Evolutionary conservation across 2,113 vertebrate genomes (phyloP).

Genomic region (Eurypyga helias): DNA sequence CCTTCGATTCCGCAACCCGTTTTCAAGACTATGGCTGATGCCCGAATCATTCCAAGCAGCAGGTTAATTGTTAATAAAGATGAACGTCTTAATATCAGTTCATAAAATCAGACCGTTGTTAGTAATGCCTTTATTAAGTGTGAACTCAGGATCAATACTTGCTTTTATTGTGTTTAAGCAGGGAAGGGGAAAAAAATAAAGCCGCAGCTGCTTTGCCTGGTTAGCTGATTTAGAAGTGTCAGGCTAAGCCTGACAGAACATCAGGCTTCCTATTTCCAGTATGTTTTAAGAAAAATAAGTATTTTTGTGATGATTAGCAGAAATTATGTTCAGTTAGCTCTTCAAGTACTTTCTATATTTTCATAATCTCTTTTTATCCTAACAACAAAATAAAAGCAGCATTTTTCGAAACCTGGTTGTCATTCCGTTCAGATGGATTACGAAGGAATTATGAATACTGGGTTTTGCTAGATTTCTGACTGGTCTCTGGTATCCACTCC

Average conservation of each 20-base stretch:
- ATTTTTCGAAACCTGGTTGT: background rate
- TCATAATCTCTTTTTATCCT: background rate
- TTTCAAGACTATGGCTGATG: slow-evolving; percentile 37
- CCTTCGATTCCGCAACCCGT: background rate
- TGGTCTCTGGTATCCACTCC: background rate
- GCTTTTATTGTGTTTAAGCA: background rate
- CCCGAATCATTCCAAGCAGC: slow-evolving; percentile 74
- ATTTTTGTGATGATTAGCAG: background rate
- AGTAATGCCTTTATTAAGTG: slow-evolving; percentile 66
- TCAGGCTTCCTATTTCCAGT: background rate
- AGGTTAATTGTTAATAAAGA: slow-evolving; percentile 79
- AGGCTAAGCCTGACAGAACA: background rate
- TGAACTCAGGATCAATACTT: background rate
- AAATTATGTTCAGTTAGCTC: background rate
- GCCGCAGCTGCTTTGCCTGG: background rate
- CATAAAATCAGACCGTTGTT: slow-evolving; percentile 57
- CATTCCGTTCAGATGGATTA: background rate
- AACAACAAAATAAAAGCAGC: background rate
- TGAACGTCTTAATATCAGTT: slow-evolving; percentile 53
- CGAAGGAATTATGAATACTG: background rate
- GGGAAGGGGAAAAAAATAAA: background rate
- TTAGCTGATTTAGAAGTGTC: background rate
- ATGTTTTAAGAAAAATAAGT: background rate
- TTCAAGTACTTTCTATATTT: background rate
- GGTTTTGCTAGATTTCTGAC: background rate